phyloP scores from a whole-genome alignment of 2,888 invertebrate species.

The Apodemia duryi region DNA sequence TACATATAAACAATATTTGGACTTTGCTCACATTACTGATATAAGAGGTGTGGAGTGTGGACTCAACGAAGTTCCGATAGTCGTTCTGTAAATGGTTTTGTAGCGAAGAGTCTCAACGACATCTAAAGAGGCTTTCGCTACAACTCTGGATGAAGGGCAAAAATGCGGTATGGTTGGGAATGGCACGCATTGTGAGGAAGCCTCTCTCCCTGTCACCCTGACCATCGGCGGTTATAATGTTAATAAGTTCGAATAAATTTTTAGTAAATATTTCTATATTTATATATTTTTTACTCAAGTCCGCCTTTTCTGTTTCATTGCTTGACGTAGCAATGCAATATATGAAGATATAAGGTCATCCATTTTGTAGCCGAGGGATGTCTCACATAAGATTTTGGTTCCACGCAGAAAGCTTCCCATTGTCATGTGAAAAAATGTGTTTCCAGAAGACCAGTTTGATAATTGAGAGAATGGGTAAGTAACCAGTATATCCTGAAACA shows the following conservation, averaged over 20 bases:
- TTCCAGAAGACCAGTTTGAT: slow-evolving; percentile 97
- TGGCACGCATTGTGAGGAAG: no score
- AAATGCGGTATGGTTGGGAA: no score
- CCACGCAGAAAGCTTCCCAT: slow-evolving; percentile 96
- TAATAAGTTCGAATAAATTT: not conserved
- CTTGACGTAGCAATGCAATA: slow-evolving; percentile 78
- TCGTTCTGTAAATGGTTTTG: no score
- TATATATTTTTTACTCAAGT: slow-evolving; percentile 15
- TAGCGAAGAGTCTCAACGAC: no score
- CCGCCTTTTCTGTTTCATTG: slow-evolving; percentile 47
- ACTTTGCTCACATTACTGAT: no score
- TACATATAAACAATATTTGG: no score
- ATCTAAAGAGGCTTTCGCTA: no score
- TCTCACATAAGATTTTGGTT: slow-evolving; percentile 93
- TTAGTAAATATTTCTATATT: not conserved
- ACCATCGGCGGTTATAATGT: no score
- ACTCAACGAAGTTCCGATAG: no score
- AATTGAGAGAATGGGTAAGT: slow-evolving; percentile 93
- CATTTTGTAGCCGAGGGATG: slow-evolving; percentile 96
- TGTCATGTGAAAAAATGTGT: slow-evolving; percentile 96
- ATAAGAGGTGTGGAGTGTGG: no score
- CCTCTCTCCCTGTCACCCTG: no score
- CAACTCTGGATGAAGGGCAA: no score
- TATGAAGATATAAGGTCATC: slow-evolving; percentile 97
- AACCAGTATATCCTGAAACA: slow-evolving; percentile 85